Conservation (phyloP, 2,888 invertebrate species). For the Orgyia antiqua region DNA sequence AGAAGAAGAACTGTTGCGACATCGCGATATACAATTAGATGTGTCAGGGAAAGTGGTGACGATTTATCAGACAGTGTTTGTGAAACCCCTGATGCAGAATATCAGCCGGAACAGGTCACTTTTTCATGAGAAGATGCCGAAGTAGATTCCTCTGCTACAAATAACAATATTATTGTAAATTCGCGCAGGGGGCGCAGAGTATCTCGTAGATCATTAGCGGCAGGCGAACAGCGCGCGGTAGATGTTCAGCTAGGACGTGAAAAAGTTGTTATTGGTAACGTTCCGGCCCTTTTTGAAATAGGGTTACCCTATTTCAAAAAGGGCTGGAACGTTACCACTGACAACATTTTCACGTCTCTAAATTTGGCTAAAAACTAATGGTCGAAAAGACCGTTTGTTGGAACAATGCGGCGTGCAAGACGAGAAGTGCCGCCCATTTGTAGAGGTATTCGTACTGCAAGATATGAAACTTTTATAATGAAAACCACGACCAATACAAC, state of each 20-base stretch:
- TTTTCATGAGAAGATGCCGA: slow-evolving; percentile 12
- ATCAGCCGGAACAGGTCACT: slow-evolving; percentile 11
- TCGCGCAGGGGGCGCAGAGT: slow-evolving; percentile 6
- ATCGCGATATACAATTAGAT: slow-evolving; percentile 3
- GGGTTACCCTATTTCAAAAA: background rate
- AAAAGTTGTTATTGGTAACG: slow-evolving; percentile 3
- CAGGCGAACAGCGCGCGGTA: slow-evolving; percentile 9
- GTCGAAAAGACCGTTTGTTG: background rate
- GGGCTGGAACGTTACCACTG: background rate
- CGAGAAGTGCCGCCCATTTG: background rate
- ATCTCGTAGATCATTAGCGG: slow-evolving; percentile 7
- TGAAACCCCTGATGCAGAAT: too few relatives aligned
- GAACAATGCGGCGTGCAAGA: background rate
- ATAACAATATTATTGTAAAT: slow-evolving; percentile 6
- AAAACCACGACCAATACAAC: too few relatives aligned
- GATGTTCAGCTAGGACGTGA: slow-evolving; percentile 8
- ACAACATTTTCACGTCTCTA: background rate
- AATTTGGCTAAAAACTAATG: slow-evolving; percentile 1
- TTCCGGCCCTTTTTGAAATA: too few relatives aligned
- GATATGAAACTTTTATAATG: background rate
- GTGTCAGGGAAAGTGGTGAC: too few relatives aligned
- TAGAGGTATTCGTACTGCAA: background rate
- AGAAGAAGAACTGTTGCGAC: slow-evolving; percentile 5
- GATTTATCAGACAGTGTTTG: too few relatives aligned
- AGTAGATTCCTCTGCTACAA: slow-evolving; percentile 8